phyloP scores from a whole-genome alignment of 1,140 invertebrate genomes.

The Pogonus chalceus region DNA sequence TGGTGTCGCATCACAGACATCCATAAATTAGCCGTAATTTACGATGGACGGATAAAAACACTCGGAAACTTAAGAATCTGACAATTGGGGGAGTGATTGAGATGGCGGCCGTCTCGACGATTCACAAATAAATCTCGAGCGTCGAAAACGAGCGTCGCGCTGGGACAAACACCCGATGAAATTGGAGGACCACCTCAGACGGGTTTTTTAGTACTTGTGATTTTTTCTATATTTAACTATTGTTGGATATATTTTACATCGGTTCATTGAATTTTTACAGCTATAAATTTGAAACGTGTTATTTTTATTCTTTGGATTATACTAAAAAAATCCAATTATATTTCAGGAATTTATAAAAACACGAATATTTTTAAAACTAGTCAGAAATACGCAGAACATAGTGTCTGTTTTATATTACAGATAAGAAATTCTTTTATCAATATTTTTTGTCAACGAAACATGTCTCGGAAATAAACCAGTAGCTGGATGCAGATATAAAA shows the following conservation, averaged over 20 bases:
- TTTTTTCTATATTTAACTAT: no score
- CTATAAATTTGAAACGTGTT: no score
- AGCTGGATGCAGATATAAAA: no score
- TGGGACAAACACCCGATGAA: neutral
- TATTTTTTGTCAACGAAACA: neutral
- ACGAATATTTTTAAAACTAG: no score
- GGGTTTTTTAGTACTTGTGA: no score
- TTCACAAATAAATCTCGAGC: conserved; percentile 5
- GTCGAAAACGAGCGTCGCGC: neutral
- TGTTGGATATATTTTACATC: no score
- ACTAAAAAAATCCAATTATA: no score
- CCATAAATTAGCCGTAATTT: conserved; percentile 7
- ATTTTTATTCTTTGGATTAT: no score
- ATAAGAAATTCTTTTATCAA: neutral
- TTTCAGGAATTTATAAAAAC: no score
- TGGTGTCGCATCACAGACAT: neutral
- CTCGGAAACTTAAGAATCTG: conserved; percentile 13
- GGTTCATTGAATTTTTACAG: no score
- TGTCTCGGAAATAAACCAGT: neutral
- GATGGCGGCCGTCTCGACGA: conserved; percentile 5
- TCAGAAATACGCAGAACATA: no score
- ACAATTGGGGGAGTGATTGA: conserved; percentile 12
- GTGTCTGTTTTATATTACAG: neutral
- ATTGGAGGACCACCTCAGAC: no score
- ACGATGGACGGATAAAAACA: conserved; percentile 10